These are phyloP conservation scores for Etia nguti DNA, from an alignment of 2,113 vertebrate species.

Conservation along the genomic window DNA sequence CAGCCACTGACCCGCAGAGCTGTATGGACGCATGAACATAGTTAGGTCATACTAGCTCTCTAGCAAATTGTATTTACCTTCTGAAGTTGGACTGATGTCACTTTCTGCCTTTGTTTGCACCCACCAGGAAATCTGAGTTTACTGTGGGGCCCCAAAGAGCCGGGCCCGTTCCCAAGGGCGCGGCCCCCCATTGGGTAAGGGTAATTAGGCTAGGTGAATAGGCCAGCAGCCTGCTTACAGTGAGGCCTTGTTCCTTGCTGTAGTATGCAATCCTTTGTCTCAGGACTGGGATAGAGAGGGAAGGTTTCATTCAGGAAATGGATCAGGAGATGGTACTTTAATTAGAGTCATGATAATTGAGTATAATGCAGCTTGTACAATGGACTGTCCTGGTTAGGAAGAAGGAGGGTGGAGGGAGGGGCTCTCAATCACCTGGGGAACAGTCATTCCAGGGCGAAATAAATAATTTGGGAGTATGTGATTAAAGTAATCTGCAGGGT, in stretches of 20 bases:
- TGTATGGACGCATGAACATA: not conserved
- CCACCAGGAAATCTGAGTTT: conserved; percentile 47
- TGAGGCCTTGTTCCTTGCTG: conserved; percentile 70
- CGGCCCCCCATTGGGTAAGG: conserved; percentile 49
- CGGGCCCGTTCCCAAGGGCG: conserved; percentile 54
- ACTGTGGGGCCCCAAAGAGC: conserved; percentile 24
- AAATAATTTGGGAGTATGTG: conserved; percentile 23
- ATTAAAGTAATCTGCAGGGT: not conserved
- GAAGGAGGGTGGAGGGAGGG: not conserved
- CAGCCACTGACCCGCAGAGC: not conserved
- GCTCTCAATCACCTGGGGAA: conserved; percentile 19
- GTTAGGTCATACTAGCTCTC: not conserved
- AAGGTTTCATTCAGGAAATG: conserved; percentile 66
- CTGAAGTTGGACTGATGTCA: not conserved
- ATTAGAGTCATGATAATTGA: conserved; percentile 66
- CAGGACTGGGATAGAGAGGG: conserved; percentile 8
- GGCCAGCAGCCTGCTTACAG: conserved; percentile 67
- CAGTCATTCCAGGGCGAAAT: conserved; percentile 8
- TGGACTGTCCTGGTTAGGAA: conserved; percentile 22
- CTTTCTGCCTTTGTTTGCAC: conserved; percentile 2
- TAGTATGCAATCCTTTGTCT: conserved; percentile 63
- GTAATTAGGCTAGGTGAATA: conserved; percentile 78
- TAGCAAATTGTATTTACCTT: not conserved
- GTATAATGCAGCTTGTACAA: conserved; percentile 59
- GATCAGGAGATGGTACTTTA: conserved; percentile 62